These are phyloP conservation scores for Alosa alosa DNA, from an alignment of 2,113 vertebrate genomes.

Conservation along the genomic window DNA sequence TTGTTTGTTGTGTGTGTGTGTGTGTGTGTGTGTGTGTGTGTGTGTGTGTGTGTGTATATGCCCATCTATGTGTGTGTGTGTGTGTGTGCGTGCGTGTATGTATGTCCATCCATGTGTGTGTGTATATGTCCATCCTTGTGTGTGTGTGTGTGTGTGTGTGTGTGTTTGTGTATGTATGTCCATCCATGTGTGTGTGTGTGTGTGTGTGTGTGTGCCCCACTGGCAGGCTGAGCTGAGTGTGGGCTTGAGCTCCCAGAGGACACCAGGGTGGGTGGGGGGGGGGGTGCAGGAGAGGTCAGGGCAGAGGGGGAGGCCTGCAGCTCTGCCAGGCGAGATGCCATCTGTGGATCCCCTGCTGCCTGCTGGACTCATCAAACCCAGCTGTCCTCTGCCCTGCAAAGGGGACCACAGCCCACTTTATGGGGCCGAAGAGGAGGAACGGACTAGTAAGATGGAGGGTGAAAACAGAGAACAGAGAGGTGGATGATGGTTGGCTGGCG, in stretches of 20 bases:
- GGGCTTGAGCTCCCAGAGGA: background rate
- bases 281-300: constrained; percentile 6
- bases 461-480: background rate
- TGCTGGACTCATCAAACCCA: background rate
- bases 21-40: background rate
- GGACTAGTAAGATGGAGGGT: background rate
- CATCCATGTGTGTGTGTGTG: background rate
- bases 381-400: background rate
- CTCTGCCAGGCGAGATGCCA: constrained; percentile 37
- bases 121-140: background rate
- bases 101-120: background rate
- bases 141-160: background rate
- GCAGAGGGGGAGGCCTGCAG: constrained; percentile 28
- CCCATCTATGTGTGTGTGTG: no score
- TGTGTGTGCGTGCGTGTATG: background rate
- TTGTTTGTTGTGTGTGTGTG: background rate
- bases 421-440: background rate
- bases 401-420: background rate
- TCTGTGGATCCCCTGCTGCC: constrained; percentile 33
- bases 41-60: background rate
- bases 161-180: background rate
- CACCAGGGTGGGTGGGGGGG: background rate
- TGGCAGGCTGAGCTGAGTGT: background rate
- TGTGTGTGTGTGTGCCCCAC: background rate
- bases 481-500: background rate